Percentiles rank a stretch among this genome's conserved stretches.
phyloP scores from a whole-genome alignment of 2,797 vertebrate species.

The Natrix natrix region DNA sequence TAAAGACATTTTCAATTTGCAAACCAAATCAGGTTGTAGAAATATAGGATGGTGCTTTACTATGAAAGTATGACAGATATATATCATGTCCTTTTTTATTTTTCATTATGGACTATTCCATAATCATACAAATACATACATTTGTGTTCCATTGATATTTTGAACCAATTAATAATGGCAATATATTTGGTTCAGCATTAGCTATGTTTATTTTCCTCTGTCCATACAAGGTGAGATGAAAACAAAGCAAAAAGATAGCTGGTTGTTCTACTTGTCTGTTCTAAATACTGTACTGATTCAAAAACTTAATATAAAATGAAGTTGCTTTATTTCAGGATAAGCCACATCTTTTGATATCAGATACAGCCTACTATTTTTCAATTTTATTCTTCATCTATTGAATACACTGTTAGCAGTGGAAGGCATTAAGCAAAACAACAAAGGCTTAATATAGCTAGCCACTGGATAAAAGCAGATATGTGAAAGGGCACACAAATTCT shows the following conservation, averaged over 20 bases:
- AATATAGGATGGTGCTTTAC: background rate
- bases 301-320: background rate
- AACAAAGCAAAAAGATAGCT: background rate
- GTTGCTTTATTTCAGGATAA: background rate
- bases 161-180: background rate
- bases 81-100: background rate
- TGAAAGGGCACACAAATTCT: background rate
- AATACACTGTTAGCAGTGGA: constrained; percentile 7
- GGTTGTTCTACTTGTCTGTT: background rate
- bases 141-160: constrained; percentile 19
- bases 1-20: background rate
- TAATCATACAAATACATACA: background rate
- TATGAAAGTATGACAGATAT: background rate
- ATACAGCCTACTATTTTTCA: constrained; percentile 2
- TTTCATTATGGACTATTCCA: background rate
- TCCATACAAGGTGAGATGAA: background rate
- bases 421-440: constrained; percentile 2
- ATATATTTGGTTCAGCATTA: background rate
- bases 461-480: constrained; percentile 1
- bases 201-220: background rate
- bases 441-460: background rate
- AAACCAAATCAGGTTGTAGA: background rate
- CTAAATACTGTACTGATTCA: background rate
- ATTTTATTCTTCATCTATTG: background rate
- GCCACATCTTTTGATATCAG: background rate